Percentiles rank a stretch among this genome's conserved stretches.
Evolutionary conservation across 2,113 vertebrate genomes (phyloP).

Genomic region (Oreochromis spilurus): DNA sequence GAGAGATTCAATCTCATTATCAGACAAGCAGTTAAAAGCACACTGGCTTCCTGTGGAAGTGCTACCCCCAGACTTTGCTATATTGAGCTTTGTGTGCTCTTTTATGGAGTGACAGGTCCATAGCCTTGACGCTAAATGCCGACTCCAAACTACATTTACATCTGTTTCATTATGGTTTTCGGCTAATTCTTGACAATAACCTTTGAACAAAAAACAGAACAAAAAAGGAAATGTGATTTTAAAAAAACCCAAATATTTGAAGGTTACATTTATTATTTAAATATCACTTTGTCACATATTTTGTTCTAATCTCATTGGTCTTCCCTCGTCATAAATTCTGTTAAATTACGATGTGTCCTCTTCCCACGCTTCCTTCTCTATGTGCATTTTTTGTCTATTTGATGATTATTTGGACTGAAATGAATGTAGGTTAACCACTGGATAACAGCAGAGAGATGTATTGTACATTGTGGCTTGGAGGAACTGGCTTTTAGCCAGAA

Average conservation of each 20-base stretch:
- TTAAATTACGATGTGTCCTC: background rate
- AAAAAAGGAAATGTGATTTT: background rate
- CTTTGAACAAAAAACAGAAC: background rate
- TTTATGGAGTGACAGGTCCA: background rate
- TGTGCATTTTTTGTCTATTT: background rate
- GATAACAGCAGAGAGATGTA: background rate
- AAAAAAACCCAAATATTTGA: background rate
- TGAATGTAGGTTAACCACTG: background rate
- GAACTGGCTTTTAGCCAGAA: constrained; percentile 4
- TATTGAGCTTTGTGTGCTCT: background rate
- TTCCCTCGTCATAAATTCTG: background rate
- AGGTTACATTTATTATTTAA: background rate
- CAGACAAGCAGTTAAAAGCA: background rate
- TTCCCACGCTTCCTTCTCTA: background rate
- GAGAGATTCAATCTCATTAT: background rate
- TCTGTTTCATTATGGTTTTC: background rate
- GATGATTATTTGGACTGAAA: background rate
- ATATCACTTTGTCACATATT: background rate
- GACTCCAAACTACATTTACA: background rate
- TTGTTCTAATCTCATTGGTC: background rate
- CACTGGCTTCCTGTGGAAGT: background rate
- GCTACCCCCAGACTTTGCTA: background rate
- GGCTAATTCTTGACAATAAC: background rate
- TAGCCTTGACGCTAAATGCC: background rate
- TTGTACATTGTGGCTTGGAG: constrained; percentile 13